phyloP scores from a whole-genome alignment of 1,140 invertebrate genomes.

The Pseudoatta argentina region DNA sequence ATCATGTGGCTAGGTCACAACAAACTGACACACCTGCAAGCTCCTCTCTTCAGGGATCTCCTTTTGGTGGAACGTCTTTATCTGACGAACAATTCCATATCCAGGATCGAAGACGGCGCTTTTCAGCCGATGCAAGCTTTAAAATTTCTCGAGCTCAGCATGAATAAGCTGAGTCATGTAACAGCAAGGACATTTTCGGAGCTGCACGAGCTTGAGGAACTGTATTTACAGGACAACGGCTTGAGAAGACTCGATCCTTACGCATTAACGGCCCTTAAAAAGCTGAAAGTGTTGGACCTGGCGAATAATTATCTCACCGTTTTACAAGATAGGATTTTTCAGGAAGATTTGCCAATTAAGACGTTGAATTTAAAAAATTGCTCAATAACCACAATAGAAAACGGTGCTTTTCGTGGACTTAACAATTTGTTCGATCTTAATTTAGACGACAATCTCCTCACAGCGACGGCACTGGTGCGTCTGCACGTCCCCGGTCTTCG shows the following conservation, averaged over 20 bases:
- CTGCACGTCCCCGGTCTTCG: slow-evolving; percentile 91
- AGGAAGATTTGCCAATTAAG: slow-evolving; percentile 87
- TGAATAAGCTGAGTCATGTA: slow-evolving; percentile 90
- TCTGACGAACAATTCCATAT: slow-evolving; percentile 93
- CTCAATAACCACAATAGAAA: slow-evolving; percentile 88
- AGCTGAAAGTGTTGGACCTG: slow-evolving; percentile 88
- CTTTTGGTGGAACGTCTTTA: slow-evolving; percentile 92
- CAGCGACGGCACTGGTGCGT: slow-evolving; percentile 88
- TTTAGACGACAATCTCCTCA: slow-evolving; percentile 91
- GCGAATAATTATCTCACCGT: slow-evolving; percentile 88
- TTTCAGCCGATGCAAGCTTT: slow-evolving; percentile 92
- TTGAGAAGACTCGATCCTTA: slow-evolving; percentile 87
- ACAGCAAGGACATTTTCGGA: slow-evolving; percentile 90
- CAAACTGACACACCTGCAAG: slow-evolving; percentile 90
- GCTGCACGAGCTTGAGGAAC: slow-evolving; percentile 89
- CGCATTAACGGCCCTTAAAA: slow-evolving; percentile 88
- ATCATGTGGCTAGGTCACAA: slow-evolving; percentile 96
- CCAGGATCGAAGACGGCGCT: slow-evolving; percentile 92
- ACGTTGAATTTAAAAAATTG: slow-evolving; percentile 88
- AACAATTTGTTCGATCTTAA: slow-evolving; percentile 90
- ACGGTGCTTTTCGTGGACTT: slow-evolving; percentile 89
- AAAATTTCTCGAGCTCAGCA: slow-evolving; percentile 92
- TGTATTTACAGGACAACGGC: slow-evolving; percentile 89
- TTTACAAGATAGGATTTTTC: slow-evolving; percentile 88
- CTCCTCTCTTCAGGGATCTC: slow-evolving; percentile 91